Percentiles rank a stretch among this genome's conserved stretches.
Conservation (phyloP, 2,113 vertebrate species). For the Anolis sagrei region DNA sequence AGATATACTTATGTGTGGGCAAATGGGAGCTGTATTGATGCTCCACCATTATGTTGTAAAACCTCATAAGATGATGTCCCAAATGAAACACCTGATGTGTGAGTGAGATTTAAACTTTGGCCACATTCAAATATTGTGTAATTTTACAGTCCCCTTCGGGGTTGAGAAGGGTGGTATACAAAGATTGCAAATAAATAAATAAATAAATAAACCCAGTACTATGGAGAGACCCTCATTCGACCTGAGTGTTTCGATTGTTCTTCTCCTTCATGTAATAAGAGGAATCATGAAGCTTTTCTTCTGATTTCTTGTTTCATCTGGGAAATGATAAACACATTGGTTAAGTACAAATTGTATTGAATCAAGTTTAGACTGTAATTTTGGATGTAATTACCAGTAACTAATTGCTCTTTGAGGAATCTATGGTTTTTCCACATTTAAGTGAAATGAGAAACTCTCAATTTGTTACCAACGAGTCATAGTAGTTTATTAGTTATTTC, state of each 20-base stretch:
- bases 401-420: no score
- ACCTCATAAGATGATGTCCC: no score
- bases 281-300: background rate
- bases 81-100: no score
- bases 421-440: background rate
- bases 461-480: background rate
- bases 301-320: background rate
- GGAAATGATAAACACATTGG: background rate
- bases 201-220: no score
- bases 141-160: no score
- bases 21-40: no score
- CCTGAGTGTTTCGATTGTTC: background rate
- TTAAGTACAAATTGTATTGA: background rate
- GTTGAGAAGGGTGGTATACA: no score
- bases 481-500: background rate
- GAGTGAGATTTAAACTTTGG: no score
- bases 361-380: background rate
- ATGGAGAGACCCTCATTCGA: no score
- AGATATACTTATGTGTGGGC: background rate
- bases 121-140: no score
- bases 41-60: no score
- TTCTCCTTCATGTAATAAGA: background rate
- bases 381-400: background rate
- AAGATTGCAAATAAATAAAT: no score
- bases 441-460: background rate